Percentiles rank a stretch among this genome's conserved stretches.
These are phyloP conservation scores for Phengaris arion DNA, from an alignment of 2,888 invertebrate genomes.

Conservation along the genomic window DNA sequence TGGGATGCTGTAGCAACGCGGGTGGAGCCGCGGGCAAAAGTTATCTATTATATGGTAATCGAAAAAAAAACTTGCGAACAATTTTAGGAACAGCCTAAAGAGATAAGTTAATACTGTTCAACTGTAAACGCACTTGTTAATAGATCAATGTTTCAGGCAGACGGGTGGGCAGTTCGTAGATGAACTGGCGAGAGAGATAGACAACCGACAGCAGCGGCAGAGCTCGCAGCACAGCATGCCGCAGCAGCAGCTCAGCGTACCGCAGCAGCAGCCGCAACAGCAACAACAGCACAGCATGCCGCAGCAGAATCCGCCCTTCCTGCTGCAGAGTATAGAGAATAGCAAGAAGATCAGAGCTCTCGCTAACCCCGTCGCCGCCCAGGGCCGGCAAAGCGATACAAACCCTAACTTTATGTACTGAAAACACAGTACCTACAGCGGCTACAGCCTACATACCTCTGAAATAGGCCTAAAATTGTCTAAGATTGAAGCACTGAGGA, in stretches of 20 bases:
- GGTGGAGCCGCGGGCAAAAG: too few relatives aligned
- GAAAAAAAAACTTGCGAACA: too few relatives aligned
- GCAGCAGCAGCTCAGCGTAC: slow-evolving; percentile 34
- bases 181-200: slow-evolving; percentile 62
- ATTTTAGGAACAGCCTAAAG: background rate
- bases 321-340: slow-evolving; percentile 68
- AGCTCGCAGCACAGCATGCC: slow-evolving; percentile 33
- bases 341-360: slow-evolving; percentile 54
- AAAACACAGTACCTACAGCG: background rate
- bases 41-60: too few relatives aligned
- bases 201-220: slow-evolving; percentile 52
- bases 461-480: slow-evolving; percentile 45
- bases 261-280: background rate
- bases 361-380: slow-evolving; percentile 51
- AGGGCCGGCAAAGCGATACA: slow-evolving; percentile 61
- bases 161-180: slow-evolving; percentile 74
- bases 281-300: slow-evolving; percentile 42
- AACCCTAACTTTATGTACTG: slow-evolving; percentile 72
- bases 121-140: slow-evolving; percentile 30
- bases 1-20: too few relatives aligned
- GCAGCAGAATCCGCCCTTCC: slow-evolving; percentile 55
- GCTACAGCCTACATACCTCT: background rate
- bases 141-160: slow-evolving; percentile 63
- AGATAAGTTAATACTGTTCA: background rate
- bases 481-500: slow-evolving; percentile 59